Base-by-base conservation (phyloP, 2,113 vertebrate species). In the Leptobrachium leishanense region DNA sequence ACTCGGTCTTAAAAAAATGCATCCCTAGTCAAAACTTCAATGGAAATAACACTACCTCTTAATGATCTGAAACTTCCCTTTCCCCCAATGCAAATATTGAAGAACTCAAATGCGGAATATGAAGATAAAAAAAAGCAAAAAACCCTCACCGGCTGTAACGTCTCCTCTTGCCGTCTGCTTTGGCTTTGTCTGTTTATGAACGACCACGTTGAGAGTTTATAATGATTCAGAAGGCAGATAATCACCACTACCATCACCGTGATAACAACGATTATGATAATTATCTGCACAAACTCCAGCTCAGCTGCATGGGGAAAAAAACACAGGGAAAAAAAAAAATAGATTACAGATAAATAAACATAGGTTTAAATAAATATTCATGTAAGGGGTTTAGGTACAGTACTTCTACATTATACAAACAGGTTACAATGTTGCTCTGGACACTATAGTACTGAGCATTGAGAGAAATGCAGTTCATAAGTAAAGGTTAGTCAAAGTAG, bases 221-320 rank as follows among this genome's bases (percentile, higher is more conserved):
- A 98, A 91, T 98, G 97, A 90, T 96, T 98, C 87, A 98, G 92
- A 88, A 99, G 90, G 90, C 96, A 99, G 90, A 98, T 94, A 87
- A 98, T 95, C 82, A 98, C 96, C 84, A 98, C 94, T 70, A 98
- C 95, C 96, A 98, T 99, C 91, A 98, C 96, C 13, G 96, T 98
- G 91, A 98, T 97, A 88, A 97, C 96, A 89, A 98, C 96, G 3
- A 99, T 94, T 82, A 99, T 95, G 85, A 98, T 94, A 90, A 98
- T 91, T 86, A 99, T 97, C 90, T 99, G 96, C 91, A 98, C 93
- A 83, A 98, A 98, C 91, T 98, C 97, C 95, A 98, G 93, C 92
- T 98, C 97, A 92, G 97, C 97, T 99, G 91, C 43, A 81, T 86
- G 1, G 41, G 89, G n/a, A 67, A 72, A 10, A 31, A 71, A 50